These are phyloP conservation scores for Nematostella vectensis DNA, from an alignment of 92 coral and sea anemone genomes.

Conservation along the genomic window DNA sequence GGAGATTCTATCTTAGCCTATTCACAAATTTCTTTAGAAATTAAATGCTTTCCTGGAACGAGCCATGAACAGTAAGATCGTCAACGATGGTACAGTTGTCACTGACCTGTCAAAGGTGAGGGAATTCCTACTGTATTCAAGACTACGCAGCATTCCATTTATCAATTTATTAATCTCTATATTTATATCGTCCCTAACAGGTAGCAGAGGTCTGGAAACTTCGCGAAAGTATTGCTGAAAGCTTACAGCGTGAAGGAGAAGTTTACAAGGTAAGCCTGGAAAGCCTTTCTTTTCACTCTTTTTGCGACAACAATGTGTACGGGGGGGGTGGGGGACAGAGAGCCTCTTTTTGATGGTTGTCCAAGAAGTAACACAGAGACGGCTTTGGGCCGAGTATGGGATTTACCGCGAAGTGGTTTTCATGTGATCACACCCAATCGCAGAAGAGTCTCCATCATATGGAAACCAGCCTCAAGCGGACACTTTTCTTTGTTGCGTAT, in stretches of 20 bases:
- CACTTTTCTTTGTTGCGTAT: neutral
- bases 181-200: no score
- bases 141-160: no score
- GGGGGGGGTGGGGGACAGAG: no score
- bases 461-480: neutral
- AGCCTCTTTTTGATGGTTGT: no score
- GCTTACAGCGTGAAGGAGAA: constrained; percentile 47
- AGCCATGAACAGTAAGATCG: constrained; percentile 50
- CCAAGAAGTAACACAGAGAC: no score
- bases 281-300: no score
- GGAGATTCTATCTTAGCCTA: no score
- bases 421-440: neutral
- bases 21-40: no score
- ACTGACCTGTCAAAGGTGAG: constrained; percentile 70
- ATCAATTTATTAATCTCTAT: no score
- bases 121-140: neutral
- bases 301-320: no score
- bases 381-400: no score
- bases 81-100: constrained; percentile 87
- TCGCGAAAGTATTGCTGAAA: constrained; percentile 70
- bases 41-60: constrained; percentile 58
- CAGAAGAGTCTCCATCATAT: neutral
- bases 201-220: constrained; percentile 65
- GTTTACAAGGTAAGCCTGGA: constrained; percentile 61
- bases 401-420: no score